Base-by-base conservation (phyloP, 2,888 invertebrate genomes). In the Ceraclea dissimilis region DNA sequence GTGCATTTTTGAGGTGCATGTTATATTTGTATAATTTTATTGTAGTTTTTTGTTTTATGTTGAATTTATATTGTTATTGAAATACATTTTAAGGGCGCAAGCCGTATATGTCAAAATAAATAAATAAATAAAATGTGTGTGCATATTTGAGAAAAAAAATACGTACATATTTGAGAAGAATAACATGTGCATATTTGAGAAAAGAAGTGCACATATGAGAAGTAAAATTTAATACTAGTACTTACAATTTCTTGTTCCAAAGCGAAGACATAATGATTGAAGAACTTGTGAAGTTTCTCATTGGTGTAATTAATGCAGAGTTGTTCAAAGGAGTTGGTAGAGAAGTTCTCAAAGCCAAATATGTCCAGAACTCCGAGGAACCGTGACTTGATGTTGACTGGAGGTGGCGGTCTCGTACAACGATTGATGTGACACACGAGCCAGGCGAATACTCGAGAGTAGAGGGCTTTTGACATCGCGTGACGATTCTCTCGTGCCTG, bases 261-360 rank as follows among this genome's bases (percentile, higher is more conserved):
- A 1, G 93, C 92, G 68, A 96, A 95, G 21, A 96, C 94, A 68
- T 95, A 94, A 69, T 95, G 93, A 75, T 95, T 95, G 74, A 96
- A 96, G 78, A 95, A 94, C 76, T 92, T 92, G 70, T 94, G 94
- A 33, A 94, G 79, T 70, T 94, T 94, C 71, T 94, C 93, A 69
- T 94, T 94, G 0, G 93, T 92, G 72, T 93, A 94, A 73, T 94
- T 94, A 63, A 94, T 94, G 70, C 93, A 93, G 11, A 93, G 80
- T 67, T 94, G 94, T 69, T 94, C 94, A 65, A 94, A 88, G 1
- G 93, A 93, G 71, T 94, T 94, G n/a, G 83, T 79, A 2, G 84
- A 78, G 71, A 94, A 94, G 76, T 94, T 93, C 74, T 94, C 94
- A 70, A 94, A 94, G 56, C 93, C 94, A 69, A 94, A 94, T 65